Base-by-base conservation (phyloP, 1,140 invertebrate genomes). In the Brachionus asplanchnoidis region DNA sequence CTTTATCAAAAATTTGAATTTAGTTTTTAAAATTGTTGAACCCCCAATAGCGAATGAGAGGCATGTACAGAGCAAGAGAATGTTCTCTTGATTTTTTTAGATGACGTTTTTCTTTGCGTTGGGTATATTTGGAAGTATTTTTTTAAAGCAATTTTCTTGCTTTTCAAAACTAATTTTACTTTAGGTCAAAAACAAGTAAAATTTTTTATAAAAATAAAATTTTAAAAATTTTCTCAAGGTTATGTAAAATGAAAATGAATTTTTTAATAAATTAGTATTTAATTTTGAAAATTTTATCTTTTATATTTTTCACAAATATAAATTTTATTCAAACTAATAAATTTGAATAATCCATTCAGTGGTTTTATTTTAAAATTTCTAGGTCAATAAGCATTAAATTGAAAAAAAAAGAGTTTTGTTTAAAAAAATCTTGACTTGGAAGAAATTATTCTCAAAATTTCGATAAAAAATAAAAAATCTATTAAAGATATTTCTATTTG, bases 101-200 rank as follows among this genome's bases (percentile, higher is more conserved):
- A 60, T 60, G 53, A 60, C 53, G 53, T 60, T 60, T 26, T 60
- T 60, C 20, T n/a, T n/a, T 53, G 46, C 8, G n/a, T 60, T 60
- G 53, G 53, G 53, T 60, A 60, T 60, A 60, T 60, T 60, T 60
- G 53, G 53, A n/a, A 60, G 53, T 60, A 36, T 60, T 60, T 60
- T n/a, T 60, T 60, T 60, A 60, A 60, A 60, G 44, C 53, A 60
- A 60, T 60, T n/a, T 20, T 60, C 53, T 60, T 60, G 1, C 7
- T 23, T 23, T 60, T 60, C 53, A 60, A 60, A 60, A 60, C 53
- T 60, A 60, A 40, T 70, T 70, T 70, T 70, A 70, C 36, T 70
- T 70, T n/a, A 70, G 32, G 26, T 70, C 26, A 70, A 70, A 70
- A 9, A 70, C 1, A 36, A 70, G 14, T 12, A 7, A 46, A 46